Percentiles rank a stretch among this genome's conserved stretches.
Evolutionary conservation across 2,797 vertebrate species (phyloP).

Genomic region (Phrynocephalus forsythii): DNA sequence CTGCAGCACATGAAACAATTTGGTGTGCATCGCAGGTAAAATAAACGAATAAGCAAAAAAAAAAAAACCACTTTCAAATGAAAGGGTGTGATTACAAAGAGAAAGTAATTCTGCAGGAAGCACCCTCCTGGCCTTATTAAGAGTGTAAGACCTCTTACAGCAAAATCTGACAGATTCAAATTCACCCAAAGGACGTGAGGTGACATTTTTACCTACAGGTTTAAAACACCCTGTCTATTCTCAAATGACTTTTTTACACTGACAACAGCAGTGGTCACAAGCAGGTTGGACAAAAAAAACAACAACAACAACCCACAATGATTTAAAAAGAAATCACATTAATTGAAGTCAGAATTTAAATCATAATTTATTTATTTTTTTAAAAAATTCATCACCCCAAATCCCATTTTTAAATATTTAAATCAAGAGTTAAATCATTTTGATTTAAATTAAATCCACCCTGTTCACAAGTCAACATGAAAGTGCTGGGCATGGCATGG

Average conservation of each 20-base stretch:
- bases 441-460: no score
- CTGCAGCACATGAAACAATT: no score
- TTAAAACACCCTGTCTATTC: rapidly evolving
- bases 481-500: no score
- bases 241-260: not conserved
- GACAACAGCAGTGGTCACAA: not conserved
- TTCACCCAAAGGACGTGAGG: not conserved
- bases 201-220: not conserved
- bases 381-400: no score
- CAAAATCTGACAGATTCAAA: rapidly evolving
- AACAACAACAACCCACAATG: no score
- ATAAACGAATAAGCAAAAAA: not conserved
- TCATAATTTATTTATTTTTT: not conserved
- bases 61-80: not conserved
- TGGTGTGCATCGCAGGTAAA: not conserved
- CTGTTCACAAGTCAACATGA: no score
- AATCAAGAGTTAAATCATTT: no score
- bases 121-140: not conserved
- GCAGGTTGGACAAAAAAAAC: no score
- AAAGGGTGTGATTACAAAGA: not conserved
- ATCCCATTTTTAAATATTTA: no score
- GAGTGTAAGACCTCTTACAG: not conserved
- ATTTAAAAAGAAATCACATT: no score
- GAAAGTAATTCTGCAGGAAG: not conserved
- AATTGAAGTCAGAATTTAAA: not conserved